A percentile compares a stretch with the other conserved stretches of the same genome.
Conservation (phyloP, 2,888 invertebrate genomes). For the Agrotis puta region DNA sequence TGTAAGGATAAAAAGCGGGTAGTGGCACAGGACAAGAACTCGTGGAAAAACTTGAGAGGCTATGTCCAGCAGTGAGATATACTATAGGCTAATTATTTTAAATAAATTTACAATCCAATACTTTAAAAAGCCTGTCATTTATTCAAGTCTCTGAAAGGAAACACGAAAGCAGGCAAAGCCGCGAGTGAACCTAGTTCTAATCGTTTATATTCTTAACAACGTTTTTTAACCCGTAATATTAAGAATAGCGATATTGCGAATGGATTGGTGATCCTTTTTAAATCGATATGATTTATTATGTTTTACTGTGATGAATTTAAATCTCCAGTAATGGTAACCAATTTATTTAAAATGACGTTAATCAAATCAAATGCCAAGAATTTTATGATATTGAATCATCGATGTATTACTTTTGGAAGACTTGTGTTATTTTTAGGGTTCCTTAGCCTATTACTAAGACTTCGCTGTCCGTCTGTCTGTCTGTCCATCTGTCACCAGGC, state of each 20-base stretch:
- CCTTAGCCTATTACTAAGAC: no score
- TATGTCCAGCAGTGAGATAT: no score
- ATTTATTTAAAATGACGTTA: slow-evolving; percentile 29
- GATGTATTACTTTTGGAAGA: slow-evolving; percentile 18
- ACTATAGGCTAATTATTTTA: no score
- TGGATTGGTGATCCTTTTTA: slow-evolving; percentile 50
- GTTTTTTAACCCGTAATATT: slow-evolving; percentile 36
- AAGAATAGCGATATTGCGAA: slow-evolving; percentile 22
- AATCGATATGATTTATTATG: slow-evolving; percentile 54
- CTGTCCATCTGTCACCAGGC: no score
- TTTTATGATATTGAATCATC: slow-evolving; percentile 28
- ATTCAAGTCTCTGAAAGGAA: no score
- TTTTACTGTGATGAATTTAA: slow-evolving; percentile 37
- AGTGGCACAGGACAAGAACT: no score
- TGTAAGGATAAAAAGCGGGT: no score
- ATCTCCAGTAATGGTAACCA: slow-evolving; percentile 35
- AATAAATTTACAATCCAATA: no score
- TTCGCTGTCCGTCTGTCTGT: no score
- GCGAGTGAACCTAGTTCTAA: not conserved
- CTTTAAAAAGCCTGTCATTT: no score
- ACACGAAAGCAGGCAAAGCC: not conserved
- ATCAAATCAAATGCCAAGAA: slow-evolving; percentile 54
- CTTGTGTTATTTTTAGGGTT: not conserved
- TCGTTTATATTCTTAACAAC: slow-evolving; percentile 21
- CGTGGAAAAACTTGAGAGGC: no score